A percentile compares a stretch with the other conserved stretches of the same genome.
phyloP scores from a whole-genome alignment of 2,113 vertebrate species.

The Oryzias curvinotus region DNA sequence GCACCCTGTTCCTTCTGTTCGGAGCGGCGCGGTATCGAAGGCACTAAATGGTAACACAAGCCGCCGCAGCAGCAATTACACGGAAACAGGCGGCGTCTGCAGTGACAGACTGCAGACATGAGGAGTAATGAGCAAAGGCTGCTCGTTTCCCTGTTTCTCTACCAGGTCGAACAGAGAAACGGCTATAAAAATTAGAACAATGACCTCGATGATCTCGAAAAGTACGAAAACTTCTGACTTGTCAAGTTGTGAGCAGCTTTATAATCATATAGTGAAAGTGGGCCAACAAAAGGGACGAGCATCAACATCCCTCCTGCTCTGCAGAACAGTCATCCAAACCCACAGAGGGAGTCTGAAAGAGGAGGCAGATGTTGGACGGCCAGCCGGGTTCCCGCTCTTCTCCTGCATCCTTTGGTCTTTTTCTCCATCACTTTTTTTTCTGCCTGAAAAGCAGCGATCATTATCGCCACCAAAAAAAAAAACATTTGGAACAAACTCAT shows the following conservation, averaged over 20 bases:
- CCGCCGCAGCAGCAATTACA: slow-evolving; percentile 67
- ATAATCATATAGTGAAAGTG: slow-evolving; percentile 13
- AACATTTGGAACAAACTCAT: slow-evolving; percentile 55
- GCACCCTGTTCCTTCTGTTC: slow-evolving; percentile 53
- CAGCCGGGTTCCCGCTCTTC: slow-evolving; percentile 10
- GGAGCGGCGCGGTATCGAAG: slow-evolving; percentile 42
- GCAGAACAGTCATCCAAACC: slow-evolving; percentile 28
- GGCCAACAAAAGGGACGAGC: slow-evolving; percentile 32
- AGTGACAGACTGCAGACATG: slow-evolving; percentile 30
- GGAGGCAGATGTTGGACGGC: neutral
- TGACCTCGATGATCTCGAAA: slow-evolving; percentile 23
- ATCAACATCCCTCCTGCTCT: slow-evolving; percentile 39
- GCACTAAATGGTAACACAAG: slow-evolving; percentile 53
- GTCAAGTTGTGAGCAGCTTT: slow-evolving; percentile 36
- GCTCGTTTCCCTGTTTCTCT: slow-evolving; percentile 9
- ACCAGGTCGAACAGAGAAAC: slow-evolving; percentile 25
- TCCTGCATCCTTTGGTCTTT: slow-evolving; percentile 9
- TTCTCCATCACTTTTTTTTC: slow-evolving; percentile 22
- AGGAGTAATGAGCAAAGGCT: slow-evolving; percentile 49
- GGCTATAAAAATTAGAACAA: slow-evolving; percentile 43
- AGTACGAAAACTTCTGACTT: slow-evolving; percentile 46
- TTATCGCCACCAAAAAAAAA: slow-evolving; percentile 56
- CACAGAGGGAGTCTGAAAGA: slow-evolving; percentile 12
- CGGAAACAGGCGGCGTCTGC: slow-evolving; percentile 40
- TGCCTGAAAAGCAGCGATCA: slow-evolving; percentile 53